phyloP scores from a whole-genome alignment of 2,888 invertebrate species.

The Zygaena filipendulae region DNA sequence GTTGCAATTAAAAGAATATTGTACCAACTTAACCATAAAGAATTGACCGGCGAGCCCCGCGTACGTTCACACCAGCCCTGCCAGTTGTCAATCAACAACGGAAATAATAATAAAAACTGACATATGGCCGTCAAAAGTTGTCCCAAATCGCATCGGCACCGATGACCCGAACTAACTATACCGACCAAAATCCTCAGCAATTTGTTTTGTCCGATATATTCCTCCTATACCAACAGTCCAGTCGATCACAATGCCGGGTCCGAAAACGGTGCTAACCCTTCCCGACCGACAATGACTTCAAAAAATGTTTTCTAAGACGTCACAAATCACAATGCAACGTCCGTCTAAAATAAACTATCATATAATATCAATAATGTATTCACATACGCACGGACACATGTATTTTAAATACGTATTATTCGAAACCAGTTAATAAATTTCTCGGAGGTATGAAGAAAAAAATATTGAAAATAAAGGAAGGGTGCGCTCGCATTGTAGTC shows the following conservation, averaged over 20 bases:
- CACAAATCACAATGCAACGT: conserved; percentile 35
- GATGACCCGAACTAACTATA: conserved; percentile 64
- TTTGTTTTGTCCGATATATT: conserved; percentile 33
- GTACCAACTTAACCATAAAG: too few species aligned
- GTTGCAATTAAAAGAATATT: too few species aligned
- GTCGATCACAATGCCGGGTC: conserved; percentile 26
- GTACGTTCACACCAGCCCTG: too few species aligned
- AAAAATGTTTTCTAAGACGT: conserved; percentile 34
- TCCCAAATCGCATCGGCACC: conserved; percentile 63
- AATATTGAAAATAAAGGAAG: too few species aligned
- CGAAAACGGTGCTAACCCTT: conserved; percentile 27
- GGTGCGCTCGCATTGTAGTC: conserved; percentile 34
- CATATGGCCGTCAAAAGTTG: conserved; percentile 59
- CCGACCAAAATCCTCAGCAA: conserved; percentile 56
- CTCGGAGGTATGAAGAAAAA: too few species aligned
- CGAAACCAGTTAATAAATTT: conserved; percentile 53
- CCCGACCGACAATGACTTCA: conserved; percentile 23
- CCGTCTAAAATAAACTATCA: conserved; percentile 63
- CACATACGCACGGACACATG: conserved; percentile 56
- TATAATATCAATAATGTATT: conserved; percentile 67
- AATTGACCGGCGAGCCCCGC: too few species aligned
- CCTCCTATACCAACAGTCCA: conserved; percentile 22
- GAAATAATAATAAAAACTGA: conserved; percentile 50
- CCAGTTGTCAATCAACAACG: conserved; percentile 58
- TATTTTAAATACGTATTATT: conserved; percentile 66